A percentile compares a stretch with the other conserved stretches of the same genome.
phyloP scores from a whole-genome alignment of 2,888 invertebrate genomes.

The Ophion costatus region DNA sequence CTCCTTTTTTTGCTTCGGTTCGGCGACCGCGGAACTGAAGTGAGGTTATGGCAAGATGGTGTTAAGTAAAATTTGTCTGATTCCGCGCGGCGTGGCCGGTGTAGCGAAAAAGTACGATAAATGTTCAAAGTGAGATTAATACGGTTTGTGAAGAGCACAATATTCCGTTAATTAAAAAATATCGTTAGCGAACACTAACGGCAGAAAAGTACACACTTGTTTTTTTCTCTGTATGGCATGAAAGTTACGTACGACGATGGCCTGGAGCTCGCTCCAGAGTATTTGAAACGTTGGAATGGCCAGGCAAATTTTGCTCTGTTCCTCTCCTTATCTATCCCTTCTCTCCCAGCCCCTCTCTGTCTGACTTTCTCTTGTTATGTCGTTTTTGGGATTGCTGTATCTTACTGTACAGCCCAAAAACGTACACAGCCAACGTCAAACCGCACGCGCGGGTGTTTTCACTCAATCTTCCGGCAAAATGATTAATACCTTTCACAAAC shows the following conservation, averaged over 20 bases:
- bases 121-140: conserved; percentile 8
- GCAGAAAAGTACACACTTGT: conserved; percentile 7
- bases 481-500: not conserved
- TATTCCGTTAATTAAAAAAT: conserved; percentile 21
- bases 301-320: not conserved
- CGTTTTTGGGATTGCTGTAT: too few relatives aligned
- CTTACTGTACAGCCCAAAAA: not conserved
- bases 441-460: conserved; percentile 6
- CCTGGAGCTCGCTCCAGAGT: too few relatives aligned
- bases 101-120: not conserved
- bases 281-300: too few relatives aligned
- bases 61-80: not conserved
- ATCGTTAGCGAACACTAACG: conserved; percentile 8
- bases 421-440: conserved; percentile 18
- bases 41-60: conserved; percentile 21
- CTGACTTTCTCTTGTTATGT: not conserved
- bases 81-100: not conserved
- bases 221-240: not conserved
- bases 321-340: not conserved
- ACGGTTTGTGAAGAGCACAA: conserved; percentile 19
- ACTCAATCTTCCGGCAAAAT: conserved; percentile 23
- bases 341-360: not conserved
- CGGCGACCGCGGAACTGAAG: conserved; percentile 16
- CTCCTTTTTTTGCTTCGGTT: conserved; percentile 9
- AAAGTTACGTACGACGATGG: too few relatives aligned